A percentile compares a stretch with the other conserved stretches of the same genome.
phyloP scores from a whole-genome alignment of 2,888 invertebrate species.

The Xanthorhoe designata region DNA sequence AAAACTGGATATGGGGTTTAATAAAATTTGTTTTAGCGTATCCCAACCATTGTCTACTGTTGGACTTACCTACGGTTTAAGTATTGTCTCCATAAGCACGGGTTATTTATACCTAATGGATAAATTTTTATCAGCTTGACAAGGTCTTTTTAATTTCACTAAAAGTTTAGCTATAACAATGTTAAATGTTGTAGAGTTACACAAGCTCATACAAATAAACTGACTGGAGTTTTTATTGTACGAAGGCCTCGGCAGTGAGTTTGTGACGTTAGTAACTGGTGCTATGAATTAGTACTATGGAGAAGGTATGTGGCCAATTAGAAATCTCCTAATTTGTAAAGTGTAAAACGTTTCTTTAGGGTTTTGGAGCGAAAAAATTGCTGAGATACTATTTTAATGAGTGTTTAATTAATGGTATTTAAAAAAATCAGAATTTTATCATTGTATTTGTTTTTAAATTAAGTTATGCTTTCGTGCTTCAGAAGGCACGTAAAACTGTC shows the following conservation, averaged over 20 bases:
- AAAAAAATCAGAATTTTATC: not conserved
- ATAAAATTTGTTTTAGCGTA: slow-evolving; percentile 31
- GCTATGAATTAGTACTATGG: slow-evolving; percentile 27
- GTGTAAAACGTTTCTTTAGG: slow-evolving; percentile 23
- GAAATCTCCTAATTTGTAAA: slow-evolving; percentile 47
- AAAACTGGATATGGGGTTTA: slow-evolving; percentile 25
- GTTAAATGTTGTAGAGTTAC: no score
- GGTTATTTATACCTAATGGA: not conserved
- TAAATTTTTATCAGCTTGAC: not conserved
- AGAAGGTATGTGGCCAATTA: slow-evolving; percentile 50
- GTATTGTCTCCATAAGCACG: slow-evolving; percentile 13
- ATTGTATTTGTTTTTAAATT: no score
- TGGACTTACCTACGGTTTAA: slow-evolving; percentile 21
- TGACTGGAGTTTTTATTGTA: no score
- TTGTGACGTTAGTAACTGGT: not conserved
- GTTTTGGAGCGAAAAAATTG: slow-evolving; percentile 1
- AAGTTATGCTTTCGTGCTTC: no score
- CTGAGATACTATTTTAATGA: slow-evolving; percentile 12
- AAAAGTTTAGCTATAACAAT: no score
- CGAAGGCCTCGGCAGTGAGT: not conserved
- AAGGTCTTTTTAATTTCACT: no score
- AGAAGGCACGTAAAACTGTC: no score
- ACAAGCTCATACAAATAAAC: no score
- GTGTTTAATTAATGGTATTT: not conserved
- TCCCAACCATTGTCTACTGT: slow-evolving; percentile 28